Evolutionary conservation across 2,797 vertebrate genomes (phyloP).

Genomic region (Carcharodon carcharias): DNA sequence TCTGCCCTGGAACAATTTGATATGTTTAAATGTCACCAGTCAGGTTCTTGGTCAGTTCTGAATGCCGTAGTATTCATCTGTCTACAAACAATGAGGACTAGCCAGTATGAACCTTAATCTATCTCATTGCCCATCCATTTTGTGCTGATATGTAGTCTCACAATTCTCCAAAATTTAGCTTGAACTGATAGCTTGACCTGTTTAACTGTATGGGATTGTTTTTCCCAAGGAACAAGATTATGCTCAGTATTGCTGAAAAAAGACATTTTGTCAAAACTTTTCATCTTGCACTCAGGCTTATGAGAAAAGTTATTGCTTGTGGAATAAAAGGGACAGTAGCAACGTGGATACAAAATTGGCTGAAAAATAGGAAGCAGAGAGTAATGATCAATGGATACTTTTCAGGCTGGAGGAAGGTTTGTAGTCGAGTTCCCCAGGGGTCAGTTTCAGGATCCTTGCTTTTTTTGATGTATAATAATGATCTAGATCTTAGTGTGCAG

Average conservation of each 20-base stretch:
- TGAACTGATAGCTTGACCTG: not conserved
- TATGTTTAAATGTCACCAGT: not conserved
- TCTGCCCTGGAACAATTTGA: not conserved
- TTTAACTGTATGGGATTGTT: not conserved
- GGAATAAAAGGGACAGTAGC: too few species aligned
- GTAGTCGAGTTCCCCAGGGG: too few species aligned
- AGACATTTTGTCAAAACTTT: too few species aligned
- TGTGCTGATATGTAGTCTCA: not conserved
- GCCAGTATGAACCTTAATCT: not conserved
- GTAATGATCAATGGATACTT: too few species aligned
- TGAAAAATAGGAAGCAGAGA: too few species aligned
- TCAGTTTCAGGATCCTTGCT: too few species aligned
- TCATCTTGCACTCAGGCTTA: too few species aligned
- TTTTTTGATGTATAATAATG: too few species aligned
- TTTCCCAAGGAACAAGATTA: not conserved
- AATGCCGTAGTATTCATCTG: not conserved
- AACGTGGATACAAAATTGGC: too few species aligned
- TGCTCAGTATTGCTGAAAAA: not conserved
- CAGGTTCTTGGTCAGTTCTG: not conserved
- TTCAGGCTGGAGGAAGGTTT: too few species aligned
- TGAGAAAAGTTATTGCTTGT: too few species aligned
- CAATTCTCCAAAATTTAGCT: not conserved
- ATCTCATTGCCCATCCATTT: not conserved
- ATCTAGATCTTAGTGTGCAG: too few species aligned
- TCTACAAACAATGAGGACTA: not conserved